Evolutionary conservation across 1,140 invertebrate species (phyloP).

Genomic region (Trichonephila clavata): DNA sequence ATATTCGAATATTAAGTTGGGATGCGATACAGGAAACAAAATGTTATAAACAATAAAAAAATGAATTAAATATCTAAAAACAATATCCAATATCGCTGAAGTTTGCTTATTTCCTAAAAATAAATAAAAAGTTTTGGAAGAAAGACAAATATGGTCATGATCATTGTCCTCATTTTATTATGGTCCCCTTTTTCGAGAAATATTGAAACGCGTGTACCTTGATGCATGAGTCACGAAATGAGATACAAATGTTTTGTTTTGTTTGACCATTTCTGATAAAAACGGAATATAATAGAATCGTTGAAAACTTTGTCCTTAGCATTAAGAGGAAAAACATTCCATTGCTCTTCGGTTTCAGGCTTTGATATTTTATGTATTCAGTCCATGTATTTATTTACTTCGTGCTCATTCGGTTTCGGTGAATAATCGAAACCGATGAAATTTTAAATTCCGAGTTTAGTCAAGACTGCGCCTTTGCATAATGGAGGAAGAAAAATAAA

Average conservation of each 20-base stretch:
- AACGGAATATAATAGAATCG: neutral
- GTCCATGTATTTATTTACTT: conserved; percentile 34
- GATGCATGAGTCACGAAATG: conserved; percentile 23
- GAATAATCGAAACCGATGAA: conserved; percentile 59
- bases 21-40: no score
- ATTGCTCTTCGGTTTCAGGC: neutral
- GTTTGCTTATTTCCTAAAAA: no score
- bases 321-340: neutral
- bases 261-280: neutral
- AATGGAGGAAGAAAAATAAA: conserved; percentile 29
- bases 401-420: conserved; percentile 45
- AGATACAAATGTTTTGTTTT: neutral
- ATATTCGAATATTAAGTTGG: no score
- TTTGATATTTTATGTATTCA: conserved; percentile 69
- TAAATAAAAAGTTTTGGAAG: no score
- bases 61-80: no score
- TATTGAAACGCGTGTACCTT: neutral
- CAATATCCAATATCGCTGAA: no score
- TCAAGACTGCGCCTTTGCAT: conserved; percentile 40
- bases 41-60: no score
- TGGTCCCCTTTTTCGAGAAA: neutral
- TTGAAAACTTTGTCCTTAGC: conserved; percentile 14
- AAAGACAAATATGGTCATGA: no score
- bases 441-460: conserved; percentile 52
- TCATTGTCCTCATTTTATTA: neutral